Evolutionary conservation across 30 jellyfish, hydroid and myxozoan species (phyloP), one percentile per base, ranked within the genome.

Genomic region (Rhopilema esculentum): DNA sequence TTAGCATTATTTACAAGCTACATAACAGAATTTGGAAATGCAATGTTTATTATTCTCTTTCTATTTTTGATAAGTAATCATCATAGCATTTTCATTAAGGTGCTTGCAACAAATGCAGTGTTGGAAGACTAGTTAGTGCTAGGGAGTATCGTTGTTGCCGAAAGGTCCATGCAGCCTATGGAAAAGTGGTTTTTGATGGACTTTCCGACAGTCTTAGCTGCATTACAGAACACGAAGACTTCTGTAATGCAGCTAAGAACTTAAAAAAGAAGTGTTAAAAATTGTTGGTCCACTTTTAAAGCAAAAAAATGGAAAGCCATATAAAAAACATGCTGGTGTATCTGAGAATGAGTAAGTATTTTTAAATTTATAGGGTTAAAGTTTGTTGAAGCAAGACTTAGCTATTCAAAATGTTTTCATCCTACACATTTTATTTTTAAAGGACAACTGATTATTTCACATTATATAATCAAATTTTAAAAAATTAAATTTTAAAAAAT

Each of bases 151-250:
- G 91, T 19, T 81, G 91, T 49, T 81, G 80, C 50, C 57, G 80
- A 65, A 80, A 81, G 28, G 82, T 81, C 32, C 22, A 68, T 8
- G 73, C 29, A 16, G 82, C 91, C 19, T 25, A 25, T 19, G 91
- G 91, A 68, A 81, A 66, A 68, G 78, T 81, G 30, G 66, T 30
- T 2, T 67, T 27, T 66, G 91, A 81, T 66, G 91, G 82, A 25
- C 17, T 32, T 49, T 63, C 66, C 8, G 82, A 64, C 23, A 66
- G 74, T 6, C n/a, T 27, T 0, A 30, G 32, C 23, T 81, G 91
- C 65, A 66, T 81, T 21, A 81, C 91, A 7, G 72, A 65, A 28
- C 91, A 81, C 33, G 73, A 30, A 66, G 91, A 81, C 68, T 81
- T 65, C 49, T n/a, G n/a, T n/a, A 19, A 63, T 7, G 91, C 91